Evolutionary conservation across 30 jellyfish, hydroid and myxozoan genomes (phyloP).

Genomic region (Turritopsis rubra): DNA sequence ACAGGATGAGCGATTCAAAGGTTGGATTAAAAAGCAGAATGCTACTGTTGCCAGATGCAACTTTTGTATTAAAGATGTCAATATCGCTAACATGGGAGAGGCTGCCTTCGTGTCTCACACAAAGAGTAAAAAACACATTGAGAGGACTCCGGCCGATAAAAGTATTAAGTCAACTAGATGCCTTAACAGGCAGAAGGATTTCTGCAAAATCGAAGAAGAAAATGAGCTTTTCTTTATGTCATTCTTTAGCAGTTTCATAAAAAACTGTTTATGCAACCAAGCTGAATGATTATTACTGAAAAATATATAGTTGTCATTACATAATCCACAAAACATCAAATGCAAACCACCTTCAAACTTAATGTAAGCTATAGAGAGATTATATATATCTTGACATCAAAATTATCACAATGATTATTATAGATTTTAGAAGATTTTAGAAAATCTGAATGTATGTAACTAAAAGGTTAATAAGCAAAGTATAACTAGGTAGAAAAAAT

Average conservation of each 20-base stretch:
- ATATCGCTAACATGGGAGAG: constrained; percentile 24
- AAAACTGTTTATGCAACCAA: not conserved
- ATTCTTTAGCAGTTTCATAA: not conserved
- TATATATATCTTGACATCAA: not conserved
- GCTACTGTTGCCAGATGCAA: too few relatives aligned
- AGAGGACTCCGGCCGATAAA: constrained; percentile 2
- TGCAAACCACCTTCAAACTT: not conserved
- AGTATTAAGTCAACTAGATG: not conserved
- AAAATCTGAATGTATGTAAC: not conserved
- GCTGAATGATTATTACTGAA: not conserved
- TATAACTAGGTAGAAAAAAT: not conserved
- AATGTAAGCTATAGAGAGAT: not conserved
- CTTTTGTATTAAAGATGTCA: constrained; percentile 6
- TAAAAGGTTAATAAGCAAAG: not conserved
- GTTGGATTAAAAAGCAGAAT: constrained; percentile 1
- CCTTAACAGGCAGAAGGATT: not conserved
- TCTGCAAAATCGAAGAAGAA: not conserved
- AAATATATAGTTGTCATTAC: not conserved
- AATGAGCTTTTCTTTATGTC: not conserved
- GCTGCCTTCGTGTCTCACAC: constrained; percentile 15
- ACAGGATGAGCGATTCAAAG: constrained; percentile 1
- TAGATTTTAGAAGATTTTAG: not conserved
- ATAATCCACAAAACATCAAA: not conserved
- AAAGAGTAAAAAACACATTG: constrained; percentile 11
- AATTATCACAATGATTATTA: not conserved